A percentile compares a stretch with the other conserved stretches of the same genome.
Evolutionary conservation across 2,888 invertebrate genomes (phyloP).

Genomic region (Stegana nigrithorax): DNA sequence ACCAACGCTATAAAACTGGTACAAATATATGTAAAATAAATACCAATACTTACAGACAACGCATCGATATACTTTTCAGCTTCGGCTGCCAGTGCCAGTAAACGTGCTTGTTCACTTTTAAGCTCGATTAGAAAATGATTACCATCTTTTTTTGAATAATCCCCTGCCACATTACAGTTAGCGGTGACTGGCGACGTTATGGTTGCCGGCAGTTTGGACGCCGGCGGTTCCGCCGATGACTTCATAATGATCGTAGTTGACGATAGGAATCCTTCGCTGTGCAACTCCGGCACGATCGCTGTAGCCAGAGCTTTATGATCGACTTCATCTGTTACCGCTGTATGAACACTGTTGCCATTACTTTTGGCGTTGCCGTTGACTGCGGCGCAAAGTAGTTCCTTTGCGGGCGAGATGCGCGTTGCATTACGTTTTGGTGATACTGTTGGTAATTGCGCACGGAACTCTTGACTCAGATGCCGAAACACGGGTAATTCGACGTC

Average conservation of each 20-base stretch:
- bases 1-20: neutral
- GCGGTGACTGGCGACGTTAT: neutral
- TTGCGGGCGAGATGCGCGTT: slow-evolving; percentile 32
- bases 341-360: neutral
- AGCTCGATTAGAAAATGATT: slow-evolving; percentile 82
- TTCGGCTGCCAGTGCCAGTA: slow-evolving; percentile 76
- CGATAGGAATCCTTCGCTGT: slow-evolving; percentile 28
- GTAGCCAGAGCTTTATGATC: slow-evolving; percentile 42
- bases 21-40: neutral
- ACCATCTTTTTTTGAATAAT: slow-evolving; percentile 71
- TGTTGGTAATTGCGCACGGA: slow-evolving; percentile 82
- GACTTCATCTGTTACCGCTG: slow-evolving; percentile 42
- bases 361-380: slow-evolving; percentile 18
- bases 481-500: slow-evolving; percentile 77
- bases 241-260: slow-evolving; percentile 24
- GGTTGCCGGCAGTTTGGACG: neutral
- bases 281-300: slow-evolving; percentile 10
- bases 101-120: slow-evolving; percentile 78
- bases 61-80: slow-evolving; percentile 78
- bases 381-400: slow-evolving; percentile 30
- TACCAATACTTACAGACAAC: slow-evolving; percentile 66
- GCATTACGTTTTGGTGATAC: slow-evolving; percentile 71
- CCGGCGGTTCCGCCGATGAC: slow-evolving; percentile 3
- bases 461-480: slow-evolving; percentile 86
- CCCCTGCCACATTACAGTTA: neutral